A percentile compares a stretch with the other conserved stretches of the same genome.
Conservation (phyloP, 2,113 vertebrate genomes). For the Microtus richardsoni region DNA sequence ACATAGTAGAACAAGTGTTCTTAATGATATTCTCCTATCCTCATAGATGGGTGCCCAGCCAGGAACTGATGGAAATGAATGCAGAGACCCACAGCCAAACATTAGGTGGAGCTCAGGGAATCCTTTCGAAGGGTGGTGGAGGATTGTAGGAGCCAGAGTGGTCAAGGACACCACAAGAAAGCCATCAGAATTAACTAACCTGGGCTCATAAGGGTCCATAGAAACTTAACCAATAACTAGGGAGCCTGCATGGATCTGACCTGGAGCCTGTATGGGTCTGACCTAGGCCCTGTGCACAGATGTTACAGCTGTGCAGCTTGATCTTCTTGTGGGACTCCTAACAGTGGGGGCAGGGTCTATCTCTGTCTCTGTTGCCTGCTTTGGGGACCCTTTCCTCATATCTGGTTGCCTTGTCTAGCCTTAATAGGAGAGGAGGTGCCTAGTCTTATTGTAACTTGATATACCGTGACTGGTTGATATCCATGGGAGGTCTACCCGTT, state of each 20-base stretch:
- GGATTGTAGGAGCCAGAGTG: background rate
- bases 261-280: background rate
- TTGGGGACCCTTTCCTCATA: background rate
- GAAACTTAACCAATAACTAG: background rate
- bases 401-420: background rate
- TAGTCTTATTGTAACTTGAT: background rate
- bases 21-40: background rate
- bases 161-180: background rate
- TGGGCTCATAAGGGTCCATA: background rate
- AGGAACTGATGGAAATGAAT: background rate
- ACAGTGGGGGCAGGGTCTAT: background rate
- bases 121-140: background rate
- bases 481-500: background rate
- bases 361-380: background rate
- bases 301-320: background rate
- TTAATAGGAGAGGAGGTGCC: background rate
- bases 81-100: background rate
- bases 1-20: background rate
- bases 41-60: background rate
- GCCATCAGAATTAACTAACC: background rate
- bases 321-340: background rate
- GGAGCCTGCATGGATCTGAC: background rate
- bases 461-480: background rate
- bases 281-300: background rate
- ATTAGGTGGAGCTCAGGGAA: background rate